Evolutionary conservation across 2,797 vertebrate genomes (phyloP), one percentile per base, ranked within the genome.

Genomic region (Clarias pachynema): DNA sequence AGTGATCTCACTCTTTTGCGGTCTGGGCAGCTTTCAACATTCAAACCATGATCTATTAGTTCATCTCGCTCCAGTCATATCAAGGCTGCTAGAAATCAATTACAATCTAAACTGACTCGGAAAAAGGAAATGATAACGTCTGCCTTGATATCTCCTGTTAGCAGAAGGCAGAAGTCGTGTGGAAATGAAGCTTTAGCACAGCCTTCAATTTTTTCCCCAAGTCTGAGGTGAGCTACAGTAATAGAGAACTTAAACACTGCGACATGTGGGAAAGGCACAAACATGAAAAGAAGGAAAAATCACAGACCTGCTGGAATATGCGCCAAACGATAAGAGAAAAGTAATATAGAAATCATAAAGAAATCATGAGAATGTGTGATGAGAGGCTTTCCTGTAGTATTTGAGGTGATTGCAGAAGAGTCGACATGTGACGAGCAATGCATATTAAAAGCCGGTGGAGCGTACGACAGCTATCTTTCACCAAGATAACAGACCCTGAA

Each of bases 281-380:
- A 49, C 82, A 40, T 85, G 78, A 66, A 78, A 49, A 79, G 56
- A 83, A 72, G 72, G 88, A 86, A 86, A 86, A 89, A 87, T 89
- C 82, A 84, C 73, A 80, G 86, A 29, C 70, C 34, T 84, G 82
- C 82, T 44, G 80, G 69, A 65, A 86, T 34, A 75, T 26, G 69
- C 74, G 74, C 87, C 75, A 83, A 68, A 34, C 80, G 66, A 84
- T 79, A 73, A 70, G 79, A 72, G 72, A 82, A 31, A 85, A 84
- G 66, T 86, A 82, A 84, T 87, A 89, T 87, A 84, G 78, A 87
- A 66, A 66, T 49, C n/a, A 65, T 80, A 29, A 81, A 81, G 69
- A 84, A 85, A 70, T 87, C 84, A 85, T 86, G 87, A 86, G 85
- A 26, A 81, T 75, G 79, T 85, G 84, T 75, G 70, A 84, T 65